phyloP scores from a whole-genome alignment of 2,888 invertebrate species.

The Drosophila greeni region DNA sequence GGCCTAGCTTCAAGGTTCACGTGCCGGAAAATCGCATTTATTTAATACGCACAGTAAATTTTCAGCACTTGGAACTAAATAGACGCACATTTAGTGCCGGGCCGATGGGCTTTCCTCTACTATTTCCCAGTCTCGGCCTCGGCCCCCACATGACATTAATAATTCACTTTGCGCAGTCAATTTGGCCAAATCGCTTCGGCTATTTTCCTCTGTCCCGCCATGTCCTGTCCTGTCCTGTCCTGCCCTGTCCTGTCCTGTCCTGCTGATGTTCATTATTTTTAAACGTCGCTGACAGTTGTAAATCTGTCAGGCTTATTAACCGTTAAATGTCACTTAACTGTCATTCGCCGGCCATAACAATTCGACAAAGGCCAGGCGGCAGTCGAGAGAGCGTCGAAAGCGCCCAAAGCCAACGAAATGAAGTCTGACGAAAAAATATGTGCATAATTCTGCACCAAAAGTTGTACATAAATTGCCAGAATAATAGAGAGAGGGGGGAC shows the following conservation, averaged over 20 bases:
- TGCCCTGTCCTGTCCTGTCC: conserved; percentile 16
- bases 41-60: conserved; percentile 71
- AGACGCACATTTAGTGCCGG: conserved; percentile 68
- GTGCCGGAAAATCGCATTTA: conserved; percentile 71
- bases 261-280: conserved; percentile 69
- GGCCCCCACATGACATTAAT: conserved; percentile 67
- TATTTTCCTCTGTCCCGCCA: conserved; percentile 36
- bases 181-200: conserved; percentile 68
- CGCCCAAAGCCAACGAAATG: conserved; percentile 35
- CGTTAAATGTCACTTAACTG: conserved; percentile 74
- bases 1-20: conserved; percentile 43
- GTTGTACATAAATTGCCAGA: conserved; percentile 48
- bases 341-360: conserved; percentile 59
- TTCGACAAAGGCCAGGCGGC: conserved; percentile 22
- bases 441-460: conserved; percentile 62
- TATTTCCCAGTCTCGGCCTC: conserved; percentile 14
- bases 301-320: conserved; percentile 74
- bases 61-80: conserved; percentile 70
- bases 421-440: conserved; percentile 56
- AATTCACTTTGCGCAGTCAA: conserved; percentile 73
- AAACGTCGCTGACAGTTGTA: conserved; percentile 71
- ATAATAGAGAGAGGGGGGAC: conserved; percentile 21
- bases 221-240: background rate
- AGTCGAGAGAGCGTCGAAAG: conserved; percentile 8
- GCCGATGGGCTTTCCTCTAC: conserved; percentile 49